These are phyloP conservation scores for Eclectus roratus DNA, from an alignment of 2,113 vertebrate genomes.

Conservation along the genomic window DNA sequence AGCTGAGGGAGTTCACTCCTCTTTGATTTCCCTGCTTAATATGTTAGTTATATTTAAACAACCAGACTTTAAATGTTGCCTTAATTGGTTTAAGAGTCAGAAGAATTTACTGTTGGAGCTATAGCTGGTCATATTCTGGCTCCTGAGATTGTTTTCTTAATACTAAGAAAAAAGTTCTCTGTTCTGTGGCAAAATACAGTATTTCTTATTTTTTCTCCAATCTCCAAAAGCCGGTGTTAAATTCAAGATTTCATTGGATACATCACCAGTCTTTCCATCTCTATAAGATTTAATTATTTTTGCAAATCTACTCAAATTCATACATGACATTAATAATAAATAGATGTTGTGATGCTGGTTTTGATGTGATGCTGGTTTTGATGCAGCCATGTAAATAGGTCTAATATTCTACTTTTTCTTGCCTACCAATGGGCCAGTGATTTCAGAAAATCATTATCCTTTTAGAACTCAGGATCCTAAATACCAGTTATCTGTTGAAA, in stretches of 20 bases:
- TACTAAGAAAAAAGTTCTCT: background rate
- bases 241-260: background rate
- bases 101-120: background rate
- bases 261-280: background rate
- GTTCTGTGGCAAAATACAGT: background rate
- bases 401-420: background rate
- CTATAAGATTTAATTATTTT: background rate
- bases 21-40: background rate
- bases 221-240: background rate
- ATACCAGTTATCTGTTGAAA: background rate
- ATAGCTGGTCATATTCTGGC: background rate
- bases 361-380: background rate
- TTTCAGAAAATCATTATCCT: background rate
- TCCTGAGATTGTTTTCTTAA: background rate
- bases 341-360: background rate
- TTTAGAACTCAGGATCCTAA: background rate
- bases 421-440: background rate
- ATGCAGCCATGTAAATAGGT: background rate
- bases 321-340: background rate
- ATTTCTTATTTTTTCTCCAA: background rate
- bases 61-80: background rate
- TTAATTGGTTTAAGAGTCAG: background rate
- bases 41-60: background rate
- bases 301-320: background rate
- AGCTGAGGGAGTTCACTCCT: background rate